Percentiles rank a stretch among this genome's conserved stretches.
These are phyloP conservation scores for Clitarchus hookeri DNA, from an alignment of 2,888 invertebrate genomes.

Conservation along the genomic window DNA sequence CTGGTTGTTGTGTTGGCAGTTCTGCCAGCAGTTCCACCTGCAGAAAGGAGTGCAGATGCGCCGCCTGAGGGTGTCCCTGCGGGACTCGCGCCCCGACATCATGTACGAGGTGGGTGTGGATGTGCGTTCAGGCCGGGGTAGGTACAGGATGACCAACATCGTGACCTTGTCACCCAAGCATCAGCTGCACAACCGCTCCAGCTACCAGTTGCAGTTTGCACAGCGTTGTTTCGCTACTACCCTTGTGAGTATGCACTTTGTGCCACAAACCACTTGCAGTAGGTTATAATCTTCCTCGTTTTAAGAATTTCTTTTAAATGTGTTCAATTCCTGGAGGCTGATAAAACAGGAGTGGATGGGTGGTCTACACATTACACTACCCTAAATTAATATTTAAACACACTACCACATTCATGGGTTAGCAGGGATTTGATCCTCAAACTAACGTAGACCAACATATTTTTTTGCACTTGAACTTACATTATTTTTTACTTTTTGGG, in stretches of 20 bases:
- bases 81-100: constrained; percentile 68
- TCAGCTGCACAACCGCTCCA: constrained; percentile 88
- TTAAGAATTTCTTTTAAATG: too few species aligned
- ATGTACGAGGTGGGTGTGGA: constrained; percentile 88
- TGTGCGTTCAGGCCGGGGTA: constrained; percentile 83
- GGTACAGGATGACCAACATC: constrained; percentile 88
- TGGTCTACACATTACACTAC: too few species aligned
- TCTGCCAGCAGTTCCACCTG: constrained; percentile 87
- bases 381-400: too few species aligned
- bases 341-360: too few species aligned
- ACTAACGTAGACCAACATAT: too few species aligned
- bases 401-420: too few species aligned
- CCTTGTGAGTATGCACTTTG: constrained; percentile 59
- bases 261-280: not conserved
- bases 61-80: constrained; percentile 63
- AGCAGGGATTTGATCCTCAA: too few species aligned
- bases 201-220: constrained; percentile 78
- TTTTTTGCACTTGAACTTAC: too few species aligned
- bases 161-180: constrained; percentile 92
- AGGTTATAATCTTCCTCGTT: too few species aligned
- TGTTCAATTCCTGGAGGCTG: too few species aligned
- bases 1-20: constrained; percentile 56
- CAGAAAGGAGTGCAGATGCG: constrained; percentile 75
- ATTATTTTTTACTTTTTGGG: too few species aligned
- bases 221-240: constrained; percentile 83